phyloP scores from a whole-genome alignment of 2,888 invertebrate species.

The Hypena proboscidalis region DNA sequence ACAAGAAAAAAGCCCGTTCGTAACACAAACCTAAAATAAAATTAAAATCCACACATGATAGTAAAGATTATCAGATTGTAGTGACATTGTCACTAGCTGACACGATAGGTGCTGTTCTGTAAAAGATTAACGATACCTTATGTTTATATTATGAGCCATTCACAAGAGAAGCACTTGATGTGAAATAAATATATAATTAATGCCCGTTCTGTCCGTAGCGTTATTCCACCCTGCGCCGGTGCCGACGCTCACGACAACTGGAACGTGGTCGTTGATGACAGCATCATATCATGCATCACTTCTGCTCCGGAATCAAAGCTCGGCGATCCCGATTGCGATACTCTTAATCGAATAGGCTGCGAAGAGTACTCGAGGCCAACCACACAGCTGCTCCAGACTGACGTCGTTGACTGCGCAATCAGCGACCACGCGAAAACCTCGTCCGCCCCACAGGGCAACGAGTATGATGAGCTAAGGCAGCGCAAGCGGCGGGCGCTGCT shows the following conservation, averaged over 20 bases:
- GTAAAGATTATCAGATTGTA: too few relatives aligned
- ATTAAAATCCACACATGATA: too few relatives aligned
- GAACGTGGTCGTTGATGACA: background rate
- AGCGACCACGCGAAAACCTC: background rate
- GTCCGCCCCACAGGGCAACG: background rate
- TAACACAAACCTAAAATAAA: too few relatives aligned
- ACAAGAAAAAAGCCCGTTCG: too few relatives aligned
- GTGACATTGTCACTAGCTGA: background rate
- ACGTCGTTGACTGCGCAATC: background rate
- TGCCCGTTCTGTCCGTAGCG: slow-evolving; percentile 1
- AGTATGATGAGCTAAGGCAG: slow-evolving; percentile 23
- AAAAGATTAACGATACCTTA: background rate
- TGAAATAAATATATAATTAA: too few relatives aligned
- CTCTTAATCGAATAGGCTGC: background rate
- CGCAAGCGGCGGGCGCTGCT: slow-evolving; percentile 42
- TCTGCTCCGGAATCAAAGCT: background rate
- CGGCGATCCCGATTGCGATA: background rate
- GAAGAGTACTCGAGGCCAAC: background rate
- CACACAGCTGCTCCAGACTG: background rate
- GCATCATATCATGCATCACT: background rate
- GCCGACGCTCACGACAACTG: background rate
- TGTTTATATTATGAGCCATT: too few relatives aligned
- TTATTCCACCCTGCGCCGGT: background rate
- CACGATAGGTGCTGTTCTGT: background rate
- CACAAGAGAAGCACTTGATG: too few relatives aligned